phyloP scores from a whole-genome alignment of 1,140 invertebrate genomes.

The Helicoverpa armigera region DNA sequence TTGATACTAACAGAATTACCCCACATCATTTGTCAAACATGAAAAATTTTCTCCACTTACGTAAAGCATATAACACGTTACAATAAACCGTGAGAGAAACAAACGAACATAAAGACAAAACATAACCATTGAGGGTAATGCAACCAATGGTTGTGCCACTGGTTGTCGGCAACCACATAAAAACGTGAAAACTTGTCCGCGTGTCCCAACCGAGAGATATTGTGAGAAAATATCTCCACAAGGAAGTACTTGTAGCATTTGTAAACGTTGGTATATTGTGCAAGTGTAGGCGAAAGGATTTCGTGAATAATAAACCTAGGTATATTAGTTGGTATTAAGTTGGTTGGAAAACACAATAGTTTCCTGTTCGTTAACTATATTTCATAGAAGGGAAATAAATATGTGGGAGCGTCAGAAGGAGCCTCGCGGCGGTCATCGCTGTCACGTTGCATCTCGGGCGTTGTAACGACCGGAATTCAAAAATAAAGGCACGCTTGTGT shows the following conservation, averaged over 20 bases:
- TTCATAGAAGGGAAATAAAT: no score
- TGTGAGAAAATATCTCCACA: background rate
- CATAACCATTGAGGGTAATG: background rate
- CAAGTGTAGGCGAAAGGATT: background rate
- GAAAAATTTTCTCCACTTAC: background rate
- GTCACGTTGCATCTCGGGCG: no score
- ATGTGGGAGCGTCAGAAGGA: no score
- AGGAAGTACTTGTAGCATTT: background rate
- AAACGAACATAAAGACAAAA: background rate
- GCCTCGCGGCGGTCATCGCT: no score
- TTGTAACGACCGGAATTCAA: no score
- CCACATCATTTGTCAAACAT: background rate
- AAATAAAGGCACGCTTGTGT: no score
- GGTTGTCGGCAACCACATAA: background rate
- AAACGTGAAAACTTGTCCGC: conserved; percentile 34
- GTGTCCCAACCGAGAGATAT: background rate
- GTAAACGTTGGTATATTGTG: background rate
- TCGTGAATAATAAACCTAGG: background rate
- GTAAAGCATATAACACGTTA: conserved; percentile 2
- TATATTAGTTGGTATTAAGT: background rate
- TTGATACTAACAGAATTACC: background rate
- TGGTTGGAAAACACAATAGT: background rate
- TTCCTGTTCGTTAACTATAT: no score
- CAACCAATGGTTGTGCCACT: background rate
- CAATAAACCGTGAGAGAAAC: conserved; percentile 21